Base-by-base conservation (phyloP, 2,888 invertebrate species). In the Polyploca ridens region DNA sequence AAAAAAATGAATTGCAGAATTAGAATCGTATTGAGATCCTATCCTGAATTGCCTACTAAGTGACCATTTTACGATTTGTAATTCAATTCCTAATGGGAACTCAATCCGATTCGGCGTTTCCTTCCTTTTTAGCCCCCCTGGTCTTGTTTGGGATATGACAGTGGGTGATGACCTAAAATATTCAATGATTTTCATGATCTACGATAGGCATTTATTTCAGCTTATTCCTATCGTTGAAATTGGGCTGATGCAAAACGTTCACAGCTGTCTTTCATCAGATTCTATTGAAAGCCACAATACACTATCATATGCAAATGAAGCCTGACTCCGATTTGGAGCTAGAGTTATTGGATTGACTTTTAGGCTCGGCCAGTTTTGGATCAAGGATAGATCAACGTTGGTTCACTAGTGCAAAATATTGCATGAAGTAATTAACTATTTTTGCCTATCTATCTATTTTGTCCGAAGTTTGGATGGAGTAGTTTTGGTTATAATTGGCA, bases 281-380 rank as follows among this genome's bases (percentile, higher is more conserved):
- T 44, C 38, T 10, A 61, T 44, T 35, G 27, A 14, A n/a, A 54
- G 54, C 54, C 54, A 54, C 54, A 19, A 61, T 41, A 41, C 27
- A 61, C 13, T 41, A 41, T 41, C 61, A 61, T 41, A 41, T 61
- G 41, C 61, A 61, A 61, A 61, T 41, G 27, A 54, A 19, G 19
- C 3, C 61, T 27, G 41, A 41, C 61, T 27, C 59, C 59, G 38
- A 60, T 60, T 60, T 41, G 61, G 19, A 41, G 27, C 41, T 41
- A 41, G 61, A 44, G 41, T 44, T 41, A 44, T 61, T 61, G 61
- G 44, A 61, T 61, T 61, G 44, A 61, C 44, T 61, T 38, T 61
- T 44, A 7, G 44, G 61, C 41, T 61, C 61, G 44, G 41, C 41
- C 41, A 61, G 61, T 60, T 49, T 35, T 60, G 57, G 58, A 59